Evolutionary conservation across 2,888 invertebrate genomes (phyloP).

Genomic region (Polydrusus cervinus): DNA sequence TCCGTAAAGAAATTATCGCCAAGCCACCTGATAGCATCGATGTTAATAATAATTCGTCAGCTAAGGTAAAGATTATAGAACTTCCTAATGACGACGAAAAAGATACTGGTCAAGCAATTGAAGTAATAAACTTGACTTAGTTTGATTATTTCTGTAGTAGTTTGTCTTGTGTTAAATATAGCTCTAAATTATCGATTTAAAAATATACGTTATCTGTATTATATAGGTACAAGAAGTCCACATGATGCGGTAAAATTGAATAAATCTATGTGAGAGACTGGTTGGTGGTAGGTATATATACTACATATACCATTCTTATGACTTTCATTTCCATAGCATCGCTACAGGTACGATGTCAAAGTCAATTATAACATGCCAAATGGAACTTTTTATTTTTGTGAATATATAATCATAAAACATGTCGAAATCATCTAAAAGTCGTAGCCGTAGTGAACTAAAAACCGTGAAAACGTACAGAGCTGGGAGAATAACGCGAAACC

Average conservation of each 20-base stretch:
- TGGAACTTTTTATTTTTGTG: neutral
- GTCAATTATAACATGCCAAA: neutral
- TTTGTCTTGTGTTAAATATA: neutral
- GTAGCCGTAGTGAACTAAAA: neutral
- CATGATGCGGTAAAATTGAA: too few species aligned
- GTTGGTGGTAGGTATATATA: too few species aligned
- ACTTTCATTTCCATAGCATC: slow-evolving; percentile 2
- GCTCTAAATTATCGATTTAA: too few species aligned
- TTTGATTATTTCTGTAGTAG: neutral
- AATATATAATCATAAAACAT: neutral
- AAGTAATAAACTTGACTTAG: slow-evolving; percentile 7
- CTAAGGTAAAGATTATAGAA: slow-evolving; percentile 27
- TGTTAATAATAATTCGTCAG: too few species aligned
- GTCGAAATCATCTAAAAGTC: slow-evolving; percentile 8
- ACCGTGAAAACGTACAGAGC: slow-evolving; percentile 15
- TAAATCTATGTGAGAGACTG: too few species aligned
- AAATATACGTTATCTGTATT: too few species aligned
- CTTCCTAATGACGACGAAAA: slow-evolving; percentile 3
- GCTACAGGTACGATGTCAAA: neutral
- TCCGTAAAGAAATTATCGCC: neutral
- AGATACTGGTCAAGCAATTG: neutral
- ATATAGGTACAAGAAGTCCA: too few species aligned
- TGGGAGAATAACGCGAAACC: slow-evolving; percentile 57
- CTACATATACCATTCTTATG: too few species aligned
- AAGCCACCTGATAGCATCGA: neutral